These are phyloP conservation scores for Toxotes lorentzi DNA, from an alignment of 2,797 vertebrate genomes.

Conservation along the genomic window DNA sequence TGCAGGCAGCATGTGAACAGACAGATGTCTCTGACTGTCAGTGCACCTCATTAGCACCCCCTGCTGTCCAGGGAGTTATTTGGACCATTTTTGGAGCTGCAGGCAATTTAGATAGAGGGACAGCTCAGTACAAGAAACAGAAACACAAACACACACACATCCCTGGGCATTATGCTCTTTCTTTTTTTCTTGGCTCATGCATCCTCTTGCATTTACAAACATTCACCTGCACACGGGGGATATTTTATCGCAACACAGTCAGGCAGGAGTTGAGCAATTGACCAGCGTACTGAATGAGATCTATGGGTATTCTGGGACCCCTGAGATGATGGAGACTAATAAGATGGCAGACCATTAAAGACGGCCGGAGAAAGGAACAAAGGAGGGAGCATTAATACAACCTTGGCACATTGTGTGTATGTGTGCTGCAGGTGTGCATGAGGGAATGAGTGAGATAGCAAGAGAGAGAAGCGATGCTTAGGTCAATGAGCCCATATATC, in stretches of 20 bases:
- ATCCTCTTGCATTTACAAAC: slow-evolving; percentile 40
- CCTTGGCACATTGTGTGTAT: slow-evolving; percentile 14
- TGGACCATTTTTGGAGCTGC: slow-evolving; percentile 25
- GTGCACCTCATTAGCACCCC: slow-evolving; percentile 45
- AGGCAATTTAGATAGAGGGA: slow-evolving; percentile 29
- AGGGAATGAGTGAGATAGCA: neutral
- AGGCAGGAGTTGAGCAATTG: slow-evolving; percentile 60
- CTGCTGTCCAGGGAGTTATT: slow-evolving; percentile 39
- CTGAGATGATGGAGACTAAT: slow-evolving; percentile 61
- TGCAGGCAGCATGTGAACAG: slow-evolving; percentile 61
- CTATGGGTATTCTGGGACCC: slow-evolving; percentile 51
- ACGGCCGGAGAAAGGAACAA: slow-evolving; percentile 36
- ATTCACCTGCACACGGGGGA: slow-evolving; percentile 37
- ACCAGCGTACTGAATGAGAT: slow-evolving; percentile 51
- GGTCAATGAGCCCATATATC: slow-evolving; percentile 24
- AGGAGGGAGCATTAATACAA: slow-evolving; percentile 31
- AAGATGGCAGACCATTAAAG: slow-evolving; percentile 65
- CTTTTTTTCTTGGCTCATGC: slow-evolving; percentile 15
- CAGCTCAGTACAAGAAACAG: slow-evolving; percentile 21
- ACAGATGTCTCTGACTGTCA: slow-evolving; percentile 48
- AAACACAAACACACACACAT: slow-evolving; percentile 34
- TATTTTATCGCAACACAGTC: slow-evolving; percentile 57
- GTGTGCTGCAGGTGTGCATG: slow-evolving; percentile 6
- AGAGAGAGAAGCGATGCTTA: neutral
- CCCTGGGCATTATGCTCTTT: slow-evolving; percentile 24